A percentile compares a stretch with the other conserved stretches of the same genome.
Evolutionary conservation across 92 coral and sea anemone species (phyloP).

Genomic region (Paramuricea clavata): DNA sequence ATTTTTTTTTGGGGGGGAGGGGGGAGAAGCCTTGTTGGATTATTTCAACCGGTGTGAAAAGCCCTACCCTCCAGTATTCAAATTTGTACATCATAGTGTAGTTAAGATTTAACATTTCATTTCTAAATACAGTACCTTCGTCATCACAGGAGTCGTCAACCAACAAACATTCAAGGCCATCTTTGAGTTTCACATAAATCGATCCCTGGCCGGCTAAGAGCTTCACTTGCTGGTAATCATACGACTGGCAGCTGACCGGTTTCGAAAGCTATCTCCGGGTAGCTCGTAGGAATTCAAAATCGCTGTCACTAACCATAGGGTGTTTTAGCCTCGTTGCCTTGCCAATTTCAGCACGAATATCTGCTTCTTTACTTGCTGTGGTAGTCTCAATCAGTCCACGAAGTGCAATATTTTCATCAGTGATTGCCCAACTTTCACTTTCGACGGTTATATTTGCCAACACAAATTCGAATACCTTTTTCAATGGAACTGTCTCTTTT

Average conservation of each 20-base stretch:
- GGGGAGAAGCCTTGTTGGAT: no score
- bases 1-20: no score
- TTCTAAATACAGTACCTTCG: no score
- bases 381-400: constrained; percentile 53
- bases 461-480: constrained; percentile 54
- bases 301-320: constrained; percentile 52
- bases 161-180: constrained; percentile 56
- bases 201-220: constrained; percentile 72
- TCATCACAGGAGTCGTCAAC: neutral
- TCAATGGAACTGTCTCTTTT: neutral
- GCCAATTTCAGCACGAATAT: constrained; percentile 36
- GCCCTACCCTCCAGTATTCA: no score
- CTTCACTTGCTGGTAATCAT: constrained; percentile 56
- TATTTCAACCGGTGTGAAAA: no score
- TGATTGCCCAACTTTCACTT: constrained; percentile 42
- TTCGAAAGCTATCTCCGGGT: constrained; percentile 58
- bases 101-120: no score
- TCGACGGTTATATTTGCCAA: constrained; percentile 47
- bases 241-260: constrained; percentile 47
- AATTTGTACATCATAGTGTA: no score
- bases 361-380: constrained; percentile 48
- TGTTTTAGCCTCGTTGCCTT: constrained; percentile 49
- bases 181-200: constrained; percentile 55
- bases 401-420: constrained; percentile 50
- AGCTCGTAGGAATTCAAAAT: constrained; percentile 66